Conservation (phyloP, 2,113 vertebrate species). For the Peucedramus taeniatus region DNA sequence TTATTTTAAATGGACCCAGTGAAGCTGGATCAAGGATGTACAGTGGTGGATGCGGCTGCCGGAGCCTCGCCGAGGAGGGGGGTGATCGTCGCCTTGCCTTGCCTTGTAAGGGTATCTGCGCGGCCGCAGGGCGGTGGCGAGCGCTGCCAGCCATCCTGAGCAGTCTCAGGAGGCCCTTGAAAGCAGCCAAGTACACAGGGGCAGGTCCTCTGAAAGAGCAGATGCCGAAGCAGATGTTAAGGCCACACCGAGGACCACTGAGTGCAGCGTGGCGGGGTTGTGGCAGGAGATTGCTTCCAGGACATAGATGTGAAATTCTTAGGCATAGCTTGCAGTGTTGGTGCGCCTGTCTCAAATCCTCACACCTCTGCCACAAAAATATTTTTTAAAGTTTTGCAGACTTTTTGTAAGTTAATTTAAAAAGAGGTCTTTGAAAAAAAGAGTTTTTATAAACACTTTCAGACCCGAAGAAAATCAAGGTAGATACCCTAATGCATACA, state of each 20-base stretch:
- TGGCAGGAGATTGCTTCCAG: background rate
- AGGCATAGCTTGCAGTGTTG: background rate
- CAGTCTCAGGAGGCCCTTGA: background rate
- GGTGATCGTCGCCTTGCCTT: rapidly evolving
- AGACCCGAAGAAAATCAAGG: background rate
- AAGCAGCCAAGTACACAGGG: background rate
- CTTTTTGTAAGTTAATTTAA: background rate
- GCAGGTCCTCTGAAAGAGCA: background rate
- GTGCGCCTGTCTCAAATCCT: background rate
- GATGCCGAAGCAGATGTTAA: background rate
- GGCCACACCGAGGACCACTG: background rate
- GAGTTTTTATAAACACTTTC: background rate
- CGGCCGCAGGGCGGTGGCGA: rapidly evolving
- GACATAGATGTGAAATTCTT: background rate
- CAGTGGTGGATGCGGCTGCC: background rate
- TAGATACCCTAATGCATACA: background rate
- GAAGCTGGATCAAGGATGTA: background rate
- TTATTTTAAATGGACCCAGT: background rate
- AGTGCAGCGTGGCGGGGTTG: rapidly evolving
- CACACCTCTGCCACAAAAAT: background rate
- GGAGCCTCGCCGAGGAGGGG: background rate
- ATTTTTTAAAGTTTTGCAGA: background rate
- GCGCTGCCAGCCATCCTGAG: background rate
- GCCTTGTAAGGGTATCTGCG: background rate
- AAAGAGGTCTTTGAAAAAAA: background rate